These are phyloP conservation scores for Indicator maculatus DNA, from an alignment of 2,113 vertebrate species.

Conservation along the genomic window DNA sequence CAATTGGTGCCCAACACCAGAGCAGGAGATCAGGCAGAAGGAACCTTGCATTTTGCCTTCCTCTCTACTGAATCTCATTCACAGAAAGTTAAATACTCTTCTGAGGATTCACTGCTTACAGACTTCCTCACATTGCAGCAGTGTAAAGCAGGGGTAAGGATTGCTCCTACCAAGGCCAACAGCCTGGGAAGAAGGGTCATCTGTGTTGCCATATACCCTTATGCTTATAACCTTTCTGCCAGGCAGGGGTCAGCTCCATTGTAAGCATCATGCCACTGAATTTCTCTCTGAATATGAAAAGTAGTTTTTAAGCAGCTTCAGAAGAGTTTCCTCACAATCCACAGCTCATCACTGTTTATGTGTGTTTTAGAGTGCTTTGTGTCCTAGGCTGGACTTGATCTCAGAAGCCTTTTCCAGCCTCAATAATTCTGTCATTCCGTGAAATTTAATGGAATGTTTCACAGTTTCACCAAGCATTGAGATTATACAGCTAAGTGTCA, in stretches of 20 bases:
- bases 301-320: too few species aligned
- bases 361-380: too few species aligned
- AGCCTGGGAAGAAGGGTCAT: not conserved
- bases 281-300: not conserved
- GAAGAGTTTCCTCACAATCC: too few species aligned
- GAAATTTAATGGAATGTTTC: not conserved
- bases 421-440: too few species aligned
- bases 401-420: too few species aligned
- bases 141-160: not conserved
- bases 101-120: not conserved
- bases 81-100: not conserved
- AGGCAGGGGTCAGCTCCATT: not conserved
- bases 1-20: not conserved
- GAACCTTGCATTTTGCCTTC: not conserved
- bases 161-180: not conserved
- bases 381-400: too few species aligned
- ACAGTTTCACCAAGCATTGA: not conserved
- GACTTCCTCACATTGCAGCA: not conserved
- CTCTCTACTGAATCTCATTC: not conserved
- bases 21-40: not conserved
- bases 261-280: not conserved
- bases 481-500: not conserved
- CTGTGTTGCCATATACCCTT: not conserved
- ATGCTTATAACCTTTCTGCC: not conserved
- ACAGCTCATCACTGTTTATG: too few species aligned